phyloP scores from a whole-genome alignment of 2,113 vertebrate genomes.

The Archocentrus centrarchus region DNA sequence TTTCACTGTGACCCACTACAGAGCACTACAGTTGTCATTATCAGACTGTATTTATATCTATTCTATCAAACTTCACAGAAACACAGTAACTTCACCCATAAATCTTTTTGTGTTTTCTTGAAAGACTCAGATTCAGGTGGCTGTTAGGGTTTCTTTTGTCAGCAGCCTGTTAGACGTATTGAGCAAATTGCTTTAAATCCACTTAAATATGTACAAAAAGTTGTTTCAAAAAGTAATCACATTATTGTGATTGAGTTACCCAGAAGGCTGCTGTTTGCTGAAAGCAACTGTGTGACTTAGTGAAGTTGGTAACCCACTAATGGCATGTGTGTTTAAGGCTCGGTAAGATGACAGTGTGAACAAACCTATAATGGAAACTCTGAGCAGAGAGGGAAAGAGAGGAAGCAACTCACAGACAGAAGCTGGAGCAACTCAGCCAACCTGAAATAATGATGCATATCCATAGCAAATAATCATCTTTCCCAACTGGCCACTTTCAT shows the following conservation, averaged over 20 bases:
- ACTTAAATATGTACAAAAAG: not conserved
- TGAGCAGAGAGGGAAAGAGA: not conserved
- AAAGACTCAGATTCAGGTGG: not conserved
- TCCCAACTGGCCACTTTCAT: not conserved
- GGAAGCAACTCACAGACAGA: not conserved
- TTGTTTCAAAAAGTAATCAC: conserved; percentile 43
- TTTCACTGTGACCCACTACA: too few relatives aligned
- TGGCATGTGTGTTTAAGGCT: not conserved
- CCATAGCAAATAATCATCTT: not conserved
- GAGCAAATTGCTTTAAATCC: conserved; percentile 21
- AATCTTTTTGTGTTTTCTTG: too few relatives aligned
- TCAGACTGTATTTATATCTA: not conserved
- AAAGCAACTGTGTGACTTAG: not conserved
- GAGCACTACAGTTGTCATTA: not conserved
- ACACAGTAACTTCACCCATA: too few relatives aligned
- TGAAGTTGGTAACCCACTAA: not conserved
- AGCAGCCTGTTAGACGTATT: not conserved
- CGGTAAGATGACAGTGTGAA: not conserved
- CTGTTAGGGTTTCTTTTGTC: not conserved
- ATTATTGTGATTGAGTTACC: conserved; percentile 48
- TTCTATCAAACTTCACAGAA: not conserved
- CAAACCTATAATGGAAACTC: rapidly evolving
- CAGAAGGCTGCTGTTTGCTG: not conserved
- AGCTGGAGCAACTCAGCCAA: not conserved
- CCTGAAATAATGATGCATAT: not conserved